Conservation (phyloP, 92 coral and sea anemone species). For the Epizoanthus ramosus region DNA sequence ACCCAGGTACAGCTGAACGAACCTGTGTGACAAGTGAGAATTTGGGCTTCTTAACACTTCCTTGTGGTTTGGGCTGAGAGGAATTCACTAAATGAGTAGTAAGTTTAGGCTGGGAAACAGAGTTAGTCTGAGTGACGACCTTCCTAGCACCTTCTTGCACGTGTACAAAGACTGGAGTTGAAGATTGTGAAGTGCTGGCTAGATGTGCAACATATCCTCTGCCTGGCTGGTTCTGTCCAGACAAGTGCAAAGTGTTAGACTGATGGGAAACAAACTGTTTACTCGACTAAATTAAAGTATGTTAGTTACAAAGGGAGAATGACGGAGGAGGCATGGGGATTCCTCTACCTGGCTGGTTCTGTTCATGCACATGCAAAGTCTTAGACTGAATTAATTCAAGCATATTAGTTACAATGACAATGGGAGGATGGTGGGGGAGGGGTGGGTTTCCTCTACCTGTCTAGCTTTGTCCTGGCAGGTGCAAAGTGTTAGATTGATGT, state of each 20-base stretch:
- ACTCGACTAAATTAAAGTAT: not conserved
- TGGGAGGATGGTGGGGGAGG: too few relatives aligned
- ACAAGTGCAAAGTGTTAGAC: constrained; percentile 24
- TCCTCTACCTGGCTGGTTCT: too few relatives aligned
- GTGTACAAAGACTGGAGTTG: constrained; percentile 46
- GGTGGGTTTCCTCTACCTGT: too few relatives aligned
- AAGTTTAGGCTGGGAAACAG: constrained; percentile 30
- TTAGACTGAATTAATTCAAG: too few relatives aligned
- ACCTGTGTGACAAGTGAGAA: constrained; percentile 47
- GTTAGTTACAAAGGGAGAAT: not conserved
- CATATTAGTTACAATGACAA: too few relatives aligned
- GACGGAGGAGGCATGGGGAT: not conserved
- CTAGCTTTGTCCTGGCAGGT: too few relatives aligned
- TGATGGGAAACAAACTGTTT: not conserved
- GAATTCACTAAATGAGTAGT: constrained; percentile 32
- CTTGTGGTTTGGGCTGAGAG: constrained; percentile 33
- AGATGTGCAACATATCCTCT: constrained; percentile 44
- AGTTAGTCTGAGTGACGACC: constrained; percentile 38
- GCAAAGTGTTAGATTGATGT: too few relatives aligned
- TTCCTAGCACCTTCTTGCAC: constrained; percentile 45
- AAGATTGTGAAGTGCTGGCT: constrained; percentile 45
- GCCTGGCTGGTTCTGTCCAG: constrained; percentile 40
- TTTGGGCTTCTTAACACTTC: constrained; percentile 36
- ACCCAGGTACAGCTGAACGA: constrained; percentile 12
- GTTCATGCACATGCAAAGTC: too few relatives aligned